phyloP scores from a whole-genome alignment of 2,113 vertebrate genomes.

The Pleuronectes platessa region DNA sequence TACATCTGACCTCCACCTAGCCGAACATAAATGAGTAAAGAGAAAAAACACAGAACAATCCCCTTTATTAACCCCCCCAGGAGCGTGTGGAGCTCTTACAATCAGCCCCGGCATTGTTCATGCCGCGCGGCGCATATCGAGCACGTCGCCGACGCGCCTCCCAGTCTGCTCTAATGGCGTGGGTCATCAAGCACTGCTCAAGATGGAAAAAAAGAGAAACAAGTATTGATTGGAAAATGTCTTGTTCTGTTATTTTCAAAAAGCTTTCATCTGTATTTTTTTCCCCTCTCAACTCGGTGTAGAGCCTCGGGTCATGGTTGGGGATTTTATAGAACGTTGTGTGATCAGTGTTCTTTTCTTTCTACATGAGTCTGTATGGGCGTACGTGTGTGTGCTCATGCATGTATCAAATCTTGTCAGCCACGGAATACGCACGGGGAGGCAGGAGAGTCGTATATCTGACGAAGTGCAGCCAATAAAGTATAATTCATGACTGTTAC shows the following conservation, averaged over 20 bases:
- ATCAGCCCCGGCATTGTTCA: conserved; percentile 69
- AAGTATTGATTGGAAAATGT: conserved; percentile 79
- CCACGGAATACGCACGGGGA: conserved; percentile 64
- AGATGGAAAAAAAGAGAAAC: conserved; percentile 55
- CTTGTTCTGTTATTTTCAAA: conserved; percentile 77
- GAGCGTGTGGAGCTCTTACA: conserved; percentile 59
- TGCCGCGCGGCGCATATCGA: conserved; percentile 26
- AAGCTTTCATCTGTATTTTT: conserved; percentile 65
- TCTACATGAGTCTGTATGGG: conserved; percentile 6
- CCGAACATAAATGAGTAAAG: conserved; percentile 72
- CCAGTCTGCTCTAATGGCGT: conserved; percentile 60
- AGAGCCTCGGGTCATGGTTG: conserved; percentile 65
- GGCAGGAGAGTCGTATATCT: conserved; percentile 77
- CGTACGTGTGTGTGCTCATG: conserved; percentile 41
- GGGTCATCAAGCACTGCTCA: conserved; percentile 75
- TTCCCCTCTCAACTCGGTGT: conserved; percentile 22
- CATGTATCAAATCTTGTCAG: conserved; percentile 73
- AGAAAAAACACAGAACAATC: conserved; percentile 72
- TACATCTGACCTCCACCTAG: conserved; percentile 61
- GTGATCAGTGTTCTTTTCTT: conserved; percentile 35
- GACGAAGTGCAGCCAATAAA: conserved; percentile 78
- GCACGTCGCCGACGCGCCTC: conserved; percentile 36
- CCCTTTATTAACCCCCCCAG: conserved; percentile 74
- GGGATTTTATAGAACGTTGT: conserved; percentile 63
- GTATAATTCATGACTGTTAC: conserved; percentile 79